Evolutionary conservation across 1,140 invertebrate species (phyloP).

Genomic region (Drosophila simulans): DNA sequence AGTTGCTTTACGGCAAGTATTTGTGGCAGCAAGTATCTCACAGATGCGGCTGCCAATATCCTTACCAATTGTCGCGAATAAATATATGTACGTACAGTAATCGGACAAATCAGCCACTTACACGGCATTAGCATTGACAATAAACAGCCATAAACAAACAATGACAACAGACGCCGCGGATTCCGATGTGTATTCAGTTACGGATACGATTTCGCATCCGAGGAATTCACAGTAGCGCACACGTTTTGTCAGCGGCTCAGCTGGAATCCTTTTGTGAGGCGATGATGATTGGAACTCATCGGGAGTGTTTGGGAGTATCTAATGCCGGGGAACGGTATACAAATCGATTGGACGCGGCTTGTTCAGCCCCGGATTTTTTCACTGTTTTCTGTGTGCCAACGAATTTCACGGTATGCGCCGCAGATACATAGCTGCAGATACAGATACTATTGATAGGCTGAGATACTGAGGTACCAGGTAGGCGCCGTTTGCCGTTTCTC

Average conservation of each 20-base stretch:
- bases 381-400: constrained; percentile 52
- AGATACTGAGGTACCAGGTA: constrained; percentile 56
- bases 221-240: constrained; percentile 26
- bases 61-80: neutral
- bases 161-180: constrained; percentile 42
- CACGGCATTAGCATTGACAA: constrained; percentile 57
- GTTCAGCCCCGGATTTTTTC: constrained; percentile 36
- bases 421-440: constrained; percentile 53
- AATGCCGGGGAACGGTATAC: constrained; percentile 21
- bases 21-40: neutral
- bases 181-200: neutral
- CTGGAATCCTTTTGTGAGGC: constrained; percentile 49
- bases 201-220: constrained; percentile 17
- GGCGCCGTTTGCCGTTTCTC: constrained; percentile 26
- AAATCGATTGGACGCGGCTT: constrained; percentile 75
- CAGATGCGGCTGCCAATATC: neutral
- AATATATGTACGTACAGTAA: neutral
- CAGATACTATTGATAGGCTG: constrained; percentile 37
- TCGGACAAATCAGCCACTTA: constrained; percentile 52
- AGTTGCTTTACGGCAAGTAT: neutral
- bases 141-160: constrained; percentile 38
- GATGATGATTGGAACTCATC: constrained; percentile 51
- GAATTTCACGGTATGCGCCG: constrained; percentile 64
- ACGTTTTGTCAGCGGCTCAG: constrained; percentile 41
- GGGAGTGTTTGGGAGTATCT: constrained; percentile 21